Percentiles rank a stretch among this genome's conserved stretches.
Conservation (phyloP, 2,888 invertebrate genomes). For the Dyspetes luteomarginatus region DNA sequence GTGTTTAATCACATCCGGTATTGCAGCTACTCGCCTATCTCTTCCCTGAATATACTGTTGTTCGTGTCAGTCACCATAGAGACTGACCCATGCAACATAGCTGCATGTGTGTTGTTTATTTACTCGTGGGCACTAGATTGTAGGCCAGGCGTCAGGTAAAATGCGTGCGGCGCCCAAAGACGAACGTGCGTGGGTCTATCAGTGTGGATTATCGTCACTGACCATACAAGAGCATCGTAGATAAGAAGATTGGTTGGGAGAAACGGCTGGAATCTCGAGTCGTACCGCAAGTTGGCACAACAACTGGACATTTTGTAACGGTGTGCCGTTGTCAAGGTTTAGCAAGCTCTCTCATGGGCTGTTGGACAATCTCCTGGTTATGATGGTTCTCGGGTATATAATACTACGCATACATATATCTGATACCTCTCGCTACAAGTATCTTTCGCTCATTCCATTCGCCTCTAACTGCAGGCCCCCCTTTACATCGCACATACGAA, state of each 20-base stretch:
- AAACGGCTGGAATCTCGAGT: constrained; percentile 30
- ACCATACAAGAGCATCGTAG: constrained; percentile 14
- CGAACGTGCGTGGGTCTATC: constrained; percentile 64
- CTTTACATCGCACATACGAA: constrained; percentile 31
- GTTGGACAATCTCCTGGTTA: constrained; percentile 47
- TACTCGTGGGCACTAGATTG: background rate
- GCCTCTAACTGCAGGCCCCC: constrained; percentile 19
- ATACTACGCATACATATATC: constrained; percentile 15
- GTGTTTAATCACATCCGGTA: constrained; percentile 68
- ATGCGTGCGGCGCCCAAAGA: constrained; percentile 18
- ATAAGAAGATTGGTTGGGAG: background rate
- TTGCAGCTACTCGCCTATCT: background rate
- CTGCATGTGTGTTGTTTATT: constrained; percentile 33
- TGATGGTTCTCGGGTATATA: constrained; percentile 41
- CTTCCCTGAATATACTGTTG: constrained; percentile 4
- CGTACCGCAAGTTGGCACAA: constrained; percentile 68
- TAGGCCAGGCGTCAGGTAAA: constrained; percentile 35
- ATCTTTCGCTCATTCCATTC: constrained; percentile 30
- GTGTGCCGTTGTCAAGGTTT: constrained; percentile 70
- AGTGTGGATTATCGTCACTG: constrained; percentile 44
- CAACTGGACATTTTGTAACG: constrained; percentile 71
- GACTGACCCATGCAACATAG: background rate
- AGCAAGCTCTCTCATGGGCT: constrained; percentile 67
- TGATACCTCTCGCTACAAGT: background rate
- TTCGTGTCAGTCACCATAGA: constrained; percentile 4